phyloP scores from a whole-genome alignment of 2,888 invertebrate genomes.

The Miltochrista miniata region DNA sequence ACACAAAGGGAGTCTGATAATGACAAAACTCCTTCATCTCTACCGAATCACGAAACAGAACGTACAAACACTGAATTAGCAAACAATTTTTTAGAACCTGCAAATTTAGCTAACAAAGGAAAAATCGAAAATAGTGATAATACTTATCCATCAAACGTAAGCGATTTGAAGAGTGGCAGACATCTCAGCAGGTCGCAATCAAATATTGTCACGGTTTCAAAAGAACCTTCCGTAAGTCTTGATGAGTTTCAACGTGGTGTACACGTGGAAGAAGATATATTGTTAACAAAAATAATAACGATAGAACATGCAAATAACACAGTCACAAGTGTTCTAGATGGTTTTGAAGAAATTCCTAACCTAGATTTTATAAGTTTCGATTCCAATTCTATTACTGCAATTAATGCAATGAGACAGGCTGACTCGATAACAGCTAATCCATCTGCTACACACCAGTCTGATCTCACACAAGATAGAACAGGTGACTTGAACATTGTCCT shows the following conservation, averaged over 20 bases:
- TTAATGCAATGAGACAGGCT: not conserved
- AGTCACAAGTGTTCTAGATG: constrained; percentile 37
- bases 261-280: constrained; percentile 33
- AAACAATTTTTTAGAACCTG: not conserved
- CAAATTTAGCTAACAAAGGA: not conserved
- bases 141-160: not conserved
- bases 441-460: not conserved
- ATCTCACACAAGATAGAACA: constrained; percentile 9
- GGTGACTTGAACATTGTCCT: constrained; percentile 45
- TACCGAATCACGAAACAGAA: not conserved
- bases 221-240: not conserved
- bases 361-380: constrained; percentile 30
- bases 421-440: too few relatives aligned
- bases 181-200: too few relatives aligned
- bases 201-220: not conserved
- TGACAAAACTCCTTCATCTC: not conserved
- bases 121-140: not conserved
- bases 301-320: constrained; percentile 46
- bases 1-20: constrained; percentile 11
- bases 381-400: not conserved
- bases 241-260: not conserved
- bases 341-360: constrained; percentile 42
- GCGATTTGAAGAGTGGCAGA: not conserved
- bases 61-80: not conserved
- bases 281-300: constrained; percentile 42